These are phyloP conservation scores for Pelecanus crispus DNA, from an alignment of 2,113 vertebrate genomes.

Conservation along the genomic window DNA sequence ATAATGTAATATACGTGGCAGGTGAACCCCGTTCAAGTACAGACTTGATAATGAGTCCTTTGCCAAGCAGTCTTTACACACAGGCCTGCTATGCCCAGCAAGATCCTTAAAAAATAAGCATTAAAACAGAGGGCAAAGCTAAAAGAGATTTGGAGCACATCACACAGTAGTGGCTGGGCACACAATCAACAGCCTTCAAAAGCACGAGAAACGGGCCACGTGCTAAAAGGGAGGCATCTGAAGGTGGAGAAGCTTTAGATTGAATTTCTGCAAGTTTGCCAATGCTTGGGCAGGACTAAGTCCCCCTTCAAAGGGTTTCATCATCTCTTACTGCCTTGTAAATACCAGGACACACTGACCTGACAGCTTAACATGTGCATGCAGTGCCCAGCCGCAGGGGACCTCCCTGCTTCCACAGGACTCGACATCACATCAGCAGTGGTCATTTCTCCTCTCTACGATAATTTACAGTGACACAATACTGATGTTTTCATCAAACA, in stretches of 20 bases:
- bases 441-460: neutral
- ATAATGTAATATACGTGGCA: neutral
- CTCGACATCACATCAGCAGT: neutral
- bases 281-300: neutral
- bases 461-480: neutral
- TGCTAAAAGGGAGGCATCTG: neutral
- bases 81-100: neutral
- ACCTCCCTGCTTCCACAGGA: neutral
- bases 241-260: neutral
- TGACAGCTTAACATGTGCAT: fast-evolving
- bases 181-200: neutral
- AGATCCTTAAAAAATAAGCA: neutral
- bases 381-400: too few species aligned
- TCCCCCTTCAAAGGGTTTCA: neutral
- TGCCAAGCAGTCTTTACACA: neutral
- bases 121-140: neutral
- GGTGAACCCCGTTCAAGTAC: neutral
- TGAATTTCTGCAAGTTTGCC: neutral
- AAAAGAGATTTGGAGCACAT: neutral
- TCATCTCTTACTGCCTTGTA: neutral
- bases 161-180: neutral
- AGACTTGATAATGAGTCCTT: neutral
- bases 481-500: neutral
- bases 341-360: neutral
- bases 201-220: fast-evolving